Evolutionary conservation across 2,888 invertebrate genomes (phyloP).

Genomic region (Athrips mouffetella): DNA sequence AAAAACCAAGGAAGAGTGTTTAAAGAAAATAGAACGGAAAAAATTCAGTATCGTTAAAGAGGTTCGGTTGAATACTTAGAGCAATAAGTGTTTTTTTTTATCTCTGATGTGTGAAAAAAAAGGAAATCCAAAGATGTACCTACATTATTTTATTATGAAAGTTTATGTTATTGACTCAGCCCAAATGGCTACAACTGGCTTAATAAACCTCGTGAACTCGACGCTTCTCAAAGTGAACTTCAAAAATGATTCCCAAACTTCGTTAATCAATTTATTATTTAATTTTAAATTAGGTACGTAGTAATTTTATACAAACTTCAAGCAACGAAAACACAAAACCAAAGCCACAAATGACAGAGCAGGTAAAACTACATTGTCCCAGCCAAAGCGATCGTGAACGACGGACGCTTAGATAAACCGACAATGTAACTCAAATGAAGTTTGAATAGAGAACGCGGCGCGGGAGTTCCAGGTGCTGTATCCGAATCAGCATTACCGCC

Average conservation of each 20-base stretch:
- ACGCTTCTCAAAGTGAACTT: too few species aligned
- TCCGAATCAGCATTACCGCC: conserved; percentile 50
- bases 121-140: too few species aligned
- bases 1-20: conserved; percentile 1
- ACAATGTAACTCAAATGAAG: conserved; percentile 45
- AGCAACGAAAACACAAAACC: background rate
- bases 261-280: too few species aligned
- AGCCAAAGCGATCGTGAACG: background rate
- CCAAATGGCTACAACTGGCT: too few species aligned
- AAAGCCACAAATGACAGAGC: conserved; percentile 5
- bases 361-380: background rate
- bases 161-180: too few species aligned
- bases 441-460: conserved; percentile 51
- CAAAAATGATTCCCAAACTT: too few species aligned
- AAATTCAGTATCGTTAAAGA: background rate
- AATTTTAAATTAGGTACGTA: too few species aligned
- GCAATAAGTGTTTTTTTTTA: too few species aligned
- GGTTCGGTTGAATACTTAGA: conserved; percentile 3
- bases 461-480: conserved; percentile 55
- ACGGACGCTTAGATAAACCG: conserved; percentile 15
- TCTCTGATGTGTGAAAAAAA: too few species aligned
- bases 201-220: too few species aligned
- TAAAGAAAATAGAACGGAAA: background rate
- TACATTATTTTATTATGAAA: too few species aligned
- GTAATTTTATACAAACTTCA: too few species aligned